These are phyloP conservation scores for Siniperca undulata DNA, from an alignment of 2,797 vertebrate species.

Conservation along the genomic window DNA sequence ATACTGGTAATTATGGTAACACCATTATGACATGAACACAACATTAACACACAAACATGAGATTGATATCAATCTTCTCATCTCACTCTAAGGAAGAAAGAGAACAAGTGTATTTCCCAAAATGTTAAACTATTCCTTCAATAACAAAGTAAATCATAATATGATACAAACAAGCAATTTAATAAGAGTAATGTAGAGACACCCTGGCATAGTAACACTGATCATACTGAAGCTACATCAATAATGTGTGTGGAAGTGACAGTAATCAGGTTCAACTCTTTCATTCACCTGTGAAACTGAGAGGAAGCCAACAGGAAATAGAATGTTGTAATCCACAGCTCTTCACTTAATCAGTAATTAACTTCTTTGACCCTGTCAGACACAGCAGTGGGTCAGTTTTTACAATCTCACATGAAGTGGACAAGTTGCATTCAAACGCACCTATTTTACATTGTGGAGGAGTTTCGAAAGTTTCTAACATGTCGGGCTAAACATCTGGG, in stretches of 20 bases:
- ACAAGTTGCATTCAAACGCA: background rate
- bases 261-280: background rate
- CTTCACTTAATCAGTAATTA: slow-evolving; percentile 55
- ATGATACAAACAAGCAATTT: background rate
- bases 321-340: slow-evolving; percentile 12
- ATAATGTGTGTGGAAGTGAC: background rate
- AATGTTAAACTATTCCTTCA: no score
- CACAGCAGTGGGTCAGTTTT: background rate
- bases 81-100: no score
- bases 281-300: background rate
- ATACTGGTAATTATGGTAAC: no score
- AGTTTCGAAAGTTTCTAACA: background rate
- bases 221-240: background rate
- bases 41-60: no score
- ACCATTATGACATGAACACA: no score
- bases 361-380: slow-evolving; percentile 44
- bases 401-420: background rate
- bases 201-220: background rate
- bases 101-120: no score
- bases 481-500: background rate
- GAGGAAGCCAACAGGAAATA: slow-evolving; percentile 21
- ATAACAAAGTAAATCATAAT: no score
- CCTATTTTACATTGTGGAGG: background rate
- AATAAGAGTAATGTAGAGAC: background rate
- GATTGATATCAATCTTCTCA: no score